Evolutionary conservation across 2,888 invertebrate genomes (phyloP).

Genomic region (Acleris sparsana): DNA sequence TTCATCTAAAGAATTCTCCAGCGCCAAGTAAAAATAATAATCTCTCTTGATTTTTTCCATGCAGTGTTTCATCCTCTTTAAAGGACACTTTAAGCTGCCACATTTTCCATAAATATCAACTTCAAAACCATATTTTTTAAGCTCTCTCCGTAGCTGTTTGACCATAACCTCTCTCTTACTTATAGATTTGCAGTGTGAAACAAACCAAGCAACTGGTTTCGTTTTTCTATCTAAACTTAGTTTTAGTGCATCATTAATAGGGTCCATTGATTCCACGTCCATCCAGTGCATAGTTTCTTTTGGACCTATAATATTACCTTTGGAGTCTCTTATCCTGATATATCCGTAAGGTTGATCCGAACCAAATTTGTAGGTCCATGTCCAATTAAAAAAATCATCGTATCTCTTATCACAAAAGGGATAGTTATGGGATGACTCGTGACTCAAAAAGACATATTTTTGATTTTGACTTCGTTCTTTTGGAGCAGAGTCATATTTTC

Average conservation of each 20-base stretch:
- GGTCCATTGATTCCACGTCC: constrained; percentile 49
- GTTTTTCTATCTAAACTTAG: constrained; percentile 49
- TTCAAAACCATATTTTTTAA: constrained; percentile 46
- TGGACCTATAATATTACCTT: constrained; percentile 51
- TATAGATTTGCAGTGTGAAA: constrained; percentile 54
- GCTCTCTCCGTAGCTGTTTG: constrained; percentile 43
- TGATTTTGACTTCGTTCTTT: constrained; percentile 44
- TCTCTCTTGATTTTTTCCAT: constrained; percentile 46
- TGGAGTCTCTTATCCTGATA: constrained; percentile 47
- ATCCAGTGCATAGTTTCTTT: constrained; percentile 53
- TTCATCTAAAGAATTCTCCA: constrained; percentile 62
- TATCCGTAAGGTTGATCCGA: constrained; percentile 57
- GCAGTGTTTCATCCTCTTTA: constrained; percentile 47
- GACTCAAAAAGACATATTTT: constrained; percentile 52
- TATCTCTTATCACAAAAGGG: constrained; percentile 48
- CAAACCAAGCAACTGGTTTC: constrained; percentile 62
- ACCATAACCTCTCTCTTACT: constrained; percentile 49
- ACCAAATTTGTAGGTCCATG: constrained; percentile 59
- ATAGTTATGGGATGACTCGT: constrained; percentile 55
- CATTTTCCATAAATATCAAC: constrained; percentile 60
- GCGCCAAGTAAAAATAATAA: constrained; percentile 66
- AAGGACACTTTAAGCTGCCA: constrained; percentile 49
- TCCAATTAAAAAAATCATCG: constrained; percentile 59
- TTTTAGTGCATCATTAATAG: constrained; percentile 47
- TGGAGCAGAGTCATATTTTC: constrained; percentile 38